Evolutionary conservation across 2,113 vertebrate species (phyloP).

Genomic region (Casuarius casuarius): DNA sequence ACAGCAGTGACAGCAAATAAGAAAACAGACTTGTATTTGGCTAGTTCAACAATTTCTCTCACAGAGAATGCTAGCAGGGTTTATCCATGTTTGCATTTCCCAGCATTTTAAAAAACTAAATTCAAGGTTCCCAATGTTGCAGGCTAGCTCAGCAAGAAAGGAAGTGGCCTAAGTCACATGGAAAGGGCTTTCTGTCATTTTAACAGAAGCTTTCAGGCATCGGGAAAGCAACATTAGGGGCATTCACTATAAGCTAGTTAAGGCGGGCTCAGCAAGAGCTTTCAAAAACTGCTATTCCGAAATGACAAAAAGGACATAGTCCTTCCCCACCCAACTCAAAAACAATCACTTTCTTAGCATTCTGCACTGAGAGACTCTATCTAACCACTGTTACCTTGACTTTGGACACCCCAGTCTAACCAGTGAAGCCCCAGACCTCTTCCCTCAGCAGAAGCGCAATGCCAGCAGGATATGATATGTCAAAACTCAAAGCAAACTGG

Average conservation of each 20-base stretch:
- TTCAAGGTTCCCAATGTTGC: background rate
- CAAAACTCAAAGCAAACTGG: background rate
- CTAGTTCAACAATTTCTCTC: background rate
- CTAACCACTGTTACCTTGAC: background rate
- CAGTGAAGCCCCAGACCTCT: fast-evolving
- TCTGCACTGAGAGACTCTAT: background rate
- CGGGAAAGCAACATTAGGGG: background rate
- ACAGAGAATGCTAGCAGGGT: background rate
- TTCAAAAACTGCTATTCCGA: background rate
- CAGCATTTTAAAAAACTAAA: background rate
- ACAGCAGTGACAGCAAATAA: background rate
- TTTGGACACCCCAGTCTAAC: background rate
- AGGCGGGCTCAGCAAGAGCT: background rate
- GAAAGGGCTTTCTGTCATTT: background rate
- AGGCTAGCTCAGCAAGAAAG: background rate
- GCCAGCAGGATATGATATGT: fast-evolving
- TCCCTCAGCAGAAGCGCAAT: background rate
- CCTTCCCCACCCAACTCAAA: background rate
- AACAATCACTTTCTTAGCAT: background rate
- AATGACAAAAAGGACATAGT: background rate
- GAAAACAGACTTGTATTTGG: background rate
- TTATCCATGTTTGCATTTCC: background rate
- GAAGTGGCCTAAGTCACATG: background rate
- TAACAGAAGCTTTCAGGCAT: background rate
- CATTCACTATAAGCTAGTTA: background rate